Evolutionary conservation across 2,113 vertebrate genomes (phyloP), one percentile per base, ranked within the genome.

Genomic region (Caranx ignobilis): DNA sequence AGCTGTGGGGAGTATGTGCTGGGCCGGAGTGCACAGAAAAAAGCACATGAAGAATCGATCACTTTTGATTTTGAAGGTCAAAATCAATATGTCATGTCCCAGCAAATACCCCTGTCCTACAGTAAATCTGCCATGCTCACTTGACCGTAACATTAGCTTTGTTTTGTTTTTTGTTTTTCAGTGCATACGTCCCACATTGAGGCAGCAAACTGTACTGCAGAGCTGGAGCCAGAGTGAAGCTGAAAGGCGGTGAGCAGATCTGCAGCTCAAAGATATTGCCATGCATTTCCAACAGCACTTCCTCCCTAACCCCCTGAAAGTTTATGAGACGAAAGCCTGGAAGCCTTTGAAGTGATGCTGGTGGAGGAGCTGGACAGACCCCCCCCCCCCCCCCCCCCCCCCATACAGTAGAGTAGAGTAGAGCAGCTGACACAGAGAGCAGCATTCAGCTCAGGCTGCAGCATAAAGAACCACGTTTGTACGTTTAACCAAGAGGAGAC

Each of bases 331-430:
- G 69, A 34, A 62, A 62, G 8, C 12, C 31, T 56, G 64, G 57
- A 69, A 84, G 75, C 47, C 83, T 88, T 85, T 89, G 89, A 89
- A 75, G 86, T 85, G 56, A 47, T 37, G 83, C 67, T 62, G 62
- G 54, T 47, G 69, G 34, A 76, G 77, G 67, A 66, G 50, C 43
- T 32, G 52, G 45, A 61, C 65, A 34, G 60, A 59, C 56, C 56
- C 26, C 26, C 26, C 26, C 56, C 56, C 72, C 67, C 48, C 56
- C 56, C 26, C 26, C 26, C 26, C 56, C 56, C 72, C 67, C 48
- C 63, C 39, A 19, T 57, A 82, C 69, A 74, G 21, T 12, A 68
- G 12, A 21, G 55, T 54, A 52, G 11, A 61, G 21, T 50, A 48
- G 1, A 54, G 70, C 48, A 26, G 43, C 31, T 50, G 60, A 26